Conservation (phyloP, 2,797 vertebrate genomes). For the Staurois parvus region DNA sequence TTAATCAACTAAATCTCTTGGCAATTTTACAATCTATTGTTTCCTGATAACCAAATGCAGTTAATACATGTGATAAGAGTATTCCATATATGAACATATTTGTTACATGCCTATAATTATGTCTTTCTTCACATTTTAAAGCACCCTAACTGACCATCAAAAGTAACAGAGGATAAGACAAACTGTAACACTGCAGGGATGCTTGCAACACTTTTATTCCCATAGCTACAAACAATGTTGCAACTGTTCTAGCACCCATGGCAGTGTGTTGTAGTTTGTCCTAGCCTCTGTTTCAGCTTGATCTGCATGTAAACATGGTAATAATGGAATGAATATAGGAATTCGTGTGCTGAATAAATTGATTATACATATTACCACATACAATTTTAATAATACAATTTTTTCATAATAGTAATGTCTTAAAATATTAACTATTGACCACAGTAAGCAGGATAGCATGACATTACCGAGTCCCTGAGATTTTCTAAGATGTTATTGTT, state of each 20-base stretch:
- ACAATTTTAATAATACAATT: not conserved
- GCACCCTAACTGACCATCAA: too few relatives aligned
- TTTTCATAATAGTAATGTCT: not conserved
- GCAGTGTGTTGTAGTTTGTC: not conserved
- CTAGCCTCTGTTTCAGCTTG: not conserved
- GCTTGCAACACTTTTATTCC: too few relatives aligned
- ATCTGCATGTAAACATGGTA: not conserved
- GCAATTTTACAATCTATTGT: not conserved
- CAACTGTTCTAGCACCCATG: too few relatives aligned
- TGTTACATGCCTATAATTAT: too few relatives aligned
- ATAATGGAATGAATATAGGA: not conserved
- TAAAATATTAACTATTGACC: not conserved
- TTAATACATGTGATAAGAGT: not conserved
- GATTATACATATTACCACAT: not conserved
- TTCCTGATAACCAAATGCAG: not conserved
- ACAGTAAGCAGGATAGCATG: not conserved
- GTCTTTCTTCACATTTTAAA: too few relatives aligned
- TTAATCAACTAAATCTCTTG: not conserved
- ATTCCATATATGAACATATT: too few relatives aligned
- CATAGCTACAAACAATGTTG: too few relatives aligned
- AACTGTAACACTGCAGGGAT: too few relatives aligned
- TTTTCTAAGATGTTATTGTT: not conserved
- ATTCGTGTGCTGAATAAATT: not conserved
- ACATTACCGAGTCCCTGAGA: constrained; percentile 10
- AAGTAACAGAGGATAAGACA: too few relatives aligned